Evolutionary conservation across 2,888 invertebrate species (phyloP).

Genomic region (Mystacides longicornis): DNA sequence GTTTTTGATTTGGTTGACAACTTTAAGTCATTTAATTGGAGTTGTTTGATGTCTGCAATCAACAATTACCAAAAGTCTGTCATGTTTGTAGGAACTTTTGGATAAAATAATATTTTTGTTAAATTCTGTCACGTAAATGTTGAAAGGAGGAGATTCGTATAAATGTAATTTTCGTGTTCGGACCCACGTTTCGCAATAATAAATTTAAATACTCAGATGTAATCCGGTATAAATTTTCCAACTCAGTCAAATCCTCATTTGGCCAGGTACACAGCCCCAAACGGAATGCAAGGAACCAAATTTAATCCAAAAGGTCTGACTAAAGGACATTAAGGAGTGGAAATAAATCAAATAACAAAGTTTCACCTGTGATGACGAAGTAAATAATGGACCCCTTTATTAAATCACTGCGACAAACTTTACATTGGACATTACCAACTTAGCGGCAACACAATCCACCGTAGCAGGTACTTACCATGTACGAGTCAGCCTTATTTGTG

Average conservation of each 20-base stretch:
- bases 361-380: background rate
- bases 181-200: background rate
- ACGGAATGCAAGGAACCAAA: background rate
- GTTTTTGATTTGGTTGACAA: too few species aligned
- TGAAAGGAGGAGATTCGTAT: too few species aligned
- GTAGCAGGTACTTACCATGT: too few species aligned
- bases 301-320: background rate
- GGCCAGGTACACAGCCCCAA: background rate
- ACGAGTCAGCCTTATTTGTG: too few species aligned
- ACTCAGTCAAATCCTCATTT: conserved; percentile 1
- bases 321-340: conserved; percentile 1
- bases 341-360: conserved; percentile 2
- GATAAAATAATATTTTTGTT: too few species aligned
- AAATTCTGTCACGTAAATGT: too few species aligned
- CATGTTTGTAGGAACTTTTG: too few species aligned
- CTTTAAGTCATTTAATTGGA: too few species aligned
- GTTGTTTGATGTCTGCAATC: too few species aligned
- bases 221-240: background rate
- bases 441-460: too few species aligned
- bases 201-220: background rate
- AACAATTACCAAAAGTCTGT: too few species aligned
- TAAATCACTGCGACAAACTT: background rate
- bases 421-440: background rate
- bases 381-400: background rate
- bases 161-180: too few species aligned